Evolutionary conservation across 1,140 invertebrate species (phyloP), one percentile per base, ranked within the genome.

Genomic region (Aleiodes sp.): DNA sequence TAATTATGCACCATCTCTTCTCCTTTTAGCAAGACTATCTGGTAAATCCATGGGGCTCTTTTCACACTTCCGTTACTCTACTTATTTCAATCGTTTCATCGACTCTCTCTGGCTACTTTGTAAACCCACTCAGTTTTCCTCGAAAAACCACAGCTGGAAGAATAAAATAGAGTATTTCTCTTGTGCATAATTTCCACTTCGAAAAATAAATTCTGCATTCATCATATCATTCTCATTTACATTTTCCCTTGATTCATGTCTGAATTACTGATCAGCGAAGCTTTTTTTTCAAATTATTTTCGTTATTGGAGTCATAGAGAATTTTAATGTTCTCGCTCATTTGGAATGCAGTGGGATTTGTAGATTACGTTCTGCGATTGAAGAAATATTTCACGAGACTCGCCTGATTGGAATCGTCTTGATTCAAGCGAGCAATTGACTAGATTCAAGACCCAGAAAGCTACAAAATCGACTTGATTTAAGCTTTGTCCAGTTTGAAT

Each of bases 71-170:
- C n/a, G n/a, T n/a, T n/a, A n/a, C 26, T 43, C 35, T 65, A 72
- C 60, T 72, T 69, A 64, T 70, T 73, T 63, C 39, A 64, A 67
- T 73, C 68, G 71, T 63, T 37, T 70, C 65, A 73, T 73, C 65
- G 72, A 70, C 68, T 59, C 67, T 66, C 67, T 59, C 12, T 66
- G 60, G 24, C 61, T 66, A 69, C 65, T 72, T 66, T 69, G 60
- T 60, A 67, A 73, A 73, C 67, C 69, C 57, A 33, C 41, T 31
- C 41, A 28, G 39, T 46, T 10, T 33, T 43, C n/a, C n/a, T n/a
- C n/a, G n/a, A n/a, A 21, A 24, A 10, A 60, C 67, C 67, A 33
- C 67, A 69, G 67, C 67, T 69, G 60, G 9, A 35, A 46, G 59
- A 69, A 63, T 69, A 68, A 61, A 43, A 29, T 68, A 28, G 26